Percentiles rank a stretch among this genome's conserved stretches.
Evolutionary conservation across 1,140 invertebrate species (phyloP).

Genomic region (Sarcophaga peregrina): DNA sequence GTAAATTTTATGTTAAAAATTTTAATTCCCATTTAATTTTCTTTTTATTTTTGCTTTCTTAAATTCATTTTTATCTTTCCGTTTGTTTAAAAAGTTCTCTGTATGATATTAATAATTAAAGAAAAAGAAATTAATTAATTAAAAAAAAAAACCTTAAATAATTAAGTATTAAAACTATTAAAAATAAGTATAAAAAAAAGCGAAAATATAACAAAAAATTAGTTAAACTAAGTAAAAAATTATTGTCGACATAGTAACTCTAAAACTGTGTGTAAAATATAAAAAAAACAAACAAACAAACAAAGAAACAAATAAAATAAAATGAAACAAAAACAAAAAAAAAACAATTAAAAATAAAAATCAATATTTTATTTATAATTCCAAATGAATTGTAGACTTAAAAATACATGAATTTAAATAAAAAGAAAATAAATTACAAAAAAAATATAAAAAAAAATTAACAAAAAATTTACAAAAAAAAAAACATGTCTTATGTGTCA

Average conservation of each 20-base stretch:
- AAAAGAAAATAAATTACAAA: background rate
- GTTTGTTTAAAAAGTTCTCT: background rate
- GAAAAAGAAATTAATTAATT: background rate
- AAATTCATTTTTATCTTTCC: background rate
- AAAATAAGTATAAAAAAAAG: background rate
- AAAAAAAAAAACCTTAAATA: too few relatives aligned
- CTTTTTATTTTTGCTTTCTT: background rate
- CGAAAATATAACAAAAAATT: background rate
- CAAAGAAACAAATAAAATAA: constrained; percentile 5
- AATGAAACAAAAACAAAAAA: constrained; percentile 25
- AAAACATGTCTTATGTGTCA: constrained; percentile 38
- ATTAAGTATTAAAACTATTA: background rate
- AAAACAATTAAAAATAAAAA: background rate
- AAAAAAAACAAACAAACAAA: background rate
- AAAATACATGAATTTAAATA: constrained; percentile 12
- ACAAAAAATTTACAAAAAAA: background rate
- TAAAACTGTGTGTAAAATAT: constrained; percentile 17
- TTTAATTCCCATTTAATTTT: constrained; percentile 1
- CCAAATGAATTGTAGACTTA: constrained; percentile 21
- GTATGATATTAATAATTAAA: constrained; percentile 11
- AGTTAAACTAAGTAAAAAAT: background rate
- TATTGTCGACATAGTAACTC: constrained; percentile 8
- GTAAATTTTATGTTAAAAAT: constrained; percentile 35
- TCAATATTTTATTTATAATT: constrained; percentile 24
- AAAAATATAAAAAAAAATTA: background rate